Percentiles rank a stretch among this genome's conserved stretches.
phyloP scores from a whole-genome alignment of 2,888 invertebrate species.

The Lithophane semibrunnea region DNA sequence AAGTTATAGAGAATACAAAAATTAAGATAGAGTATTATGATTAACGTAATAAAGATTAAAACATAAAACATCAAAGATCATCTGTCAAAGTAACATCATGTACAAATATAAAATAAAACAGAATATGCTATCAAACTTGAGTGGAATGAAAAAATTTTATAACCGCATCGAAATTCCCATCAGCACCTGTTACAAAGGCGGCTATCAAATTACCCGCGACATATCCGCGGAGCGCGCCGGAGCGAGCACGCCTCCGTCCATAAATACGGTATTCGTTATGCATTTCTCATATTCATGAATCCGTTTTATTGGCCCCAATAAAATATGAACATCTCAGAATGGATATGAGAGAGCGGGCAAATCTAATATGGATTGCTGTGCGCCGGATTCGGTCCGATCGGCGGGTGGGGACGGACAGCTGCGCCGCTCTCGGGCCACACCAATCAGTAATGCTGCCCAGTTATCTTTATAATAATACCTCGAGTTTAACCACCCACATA shows the following conservation, averaged over 20 bases:
- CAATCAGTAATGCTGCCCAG: slow-evolving; percentile 48
- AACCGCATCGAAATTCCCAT: slow-evolving; percentile 88
- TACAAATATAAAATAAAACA: slow-evolving; percentile 74
- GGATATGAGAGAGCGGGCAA: slow-evolving; percentile 90
- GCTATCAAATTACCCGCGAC: slow-evolving; percentile 90
- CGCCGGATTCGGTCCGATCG: slow-evolving; percentile 87
- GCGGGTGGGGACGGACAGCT: slow-evolving; percentile 78
- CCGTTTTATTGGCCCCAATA: slow-evolving; percentile 91
- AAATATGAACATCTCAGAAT: slow-evolving; percentile 91
- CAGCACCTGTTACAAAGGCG: slow-evolving; percentile 90
- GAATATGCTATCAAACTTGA: slow-evolving; percentile 83
- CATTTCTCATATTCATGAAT: slow-evolving; percentile 91
- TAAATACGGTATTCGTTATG: slow-evolving; percentile 91
- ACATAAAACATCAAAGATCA: slow-evolving; percentile 46
- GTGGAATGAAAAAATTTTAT: slow-evolving; percentile 83
- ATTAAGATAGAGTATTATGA: neutral
- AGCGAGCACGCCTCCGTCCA: slow-evolving; percentile 87
- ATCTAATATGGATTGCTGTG: slow-evolving; percentile 90
- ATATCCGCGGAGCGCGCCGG: slow-evolving; percentile 81
- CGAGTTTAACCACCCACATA: slow-evolving; percentile 39
- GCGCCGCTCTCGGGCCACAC: slow-evolving; percentile 63
- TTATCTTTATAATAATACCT: slow-evolving; percentile 50
- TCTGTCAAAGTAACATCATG: slow-evolving; percentile 66
- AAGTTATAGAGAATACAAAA: neutral
- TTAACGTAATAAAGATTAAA: slow-evolving; percentile 9